Conservation (phyloP, 2,113 vertebrate species). For the Cromileptes altivelis region DNA sequence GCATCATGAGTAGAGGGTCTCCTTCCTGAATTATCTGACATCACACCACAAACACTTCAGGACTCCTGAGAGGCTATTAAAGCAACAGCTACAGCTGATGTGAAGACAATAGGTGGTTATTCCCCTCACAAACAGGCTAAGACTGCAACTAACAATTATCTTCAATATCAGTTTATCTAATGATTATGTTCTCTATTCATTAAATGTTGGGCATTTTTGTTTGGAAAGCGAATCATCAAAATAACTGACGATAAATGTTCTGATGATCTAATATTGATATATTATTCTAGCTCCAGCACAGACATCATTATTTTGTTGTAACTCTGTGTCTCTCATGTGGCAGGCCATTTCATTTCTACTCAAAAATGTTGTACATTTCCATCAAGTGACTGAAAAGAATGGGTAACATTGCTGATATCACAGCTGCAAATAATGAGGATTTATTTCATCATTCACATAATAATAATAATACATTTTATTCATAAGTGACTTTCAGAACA, state of each 20-base stretch:
- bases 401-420: constrained; percentile 3
- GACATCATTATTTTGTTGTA: neutral
- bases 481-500: no score
- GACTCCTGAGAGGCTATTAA: neutral
- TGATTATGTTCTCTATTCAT: neutral
- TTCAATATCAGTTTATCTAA: neutral
- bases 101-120: neutral
- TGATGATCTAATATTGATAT: neutral
- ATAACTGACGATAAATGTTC: no score
- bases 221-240: neutral
- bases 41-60: neutral
- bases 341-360: no score
- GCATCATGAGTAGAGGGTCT: neutral
- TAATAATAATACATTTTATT: no score
- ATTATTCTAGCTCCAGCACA: neutral
- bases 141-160: neutral
- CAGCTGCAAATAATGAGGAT: neutral
- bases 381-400: neutral
- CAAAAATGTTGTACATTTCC: no score
- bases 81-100: neutral
- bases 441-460: neutral
- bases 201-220: neutral
- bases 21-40: neutral
- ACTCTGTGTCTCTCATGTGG: neutral
- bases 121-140: neutral